Evolutionary conservation across 2,888 invertebrate genomes (phyloP).

Genomic region (Xestia xanthographa): DNA sequence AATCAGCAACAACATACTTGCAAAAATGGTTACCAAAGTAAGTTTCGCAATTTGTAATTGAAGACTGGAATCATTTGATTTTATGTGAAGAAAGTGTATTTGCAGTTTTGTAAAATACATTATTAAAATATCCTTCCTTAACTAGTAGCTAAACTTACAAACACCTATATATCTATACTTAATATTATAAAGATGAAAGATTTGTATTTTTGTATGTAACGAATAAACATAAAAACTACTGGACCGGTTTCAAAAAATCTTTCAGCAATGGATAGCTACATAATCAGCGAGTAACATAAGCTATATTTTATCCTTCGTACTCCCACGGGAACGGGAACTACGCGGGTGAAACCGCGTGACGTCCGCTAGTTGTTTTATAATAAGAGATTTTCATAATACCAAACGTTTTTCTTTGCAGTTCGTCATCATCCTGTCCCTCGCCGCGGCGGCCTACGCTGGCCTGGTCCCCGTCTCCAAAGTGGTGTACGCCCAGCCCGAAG

Average conservation of each 20-base stretch:
- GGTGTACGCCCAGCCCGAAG: constrained; percentile 80
- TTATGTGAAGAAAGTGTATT: neutral
- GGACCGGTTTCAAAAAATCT: too few relatives aligned
- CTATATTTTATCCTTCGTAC: too few relatives aligned
- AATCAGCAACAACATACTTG: constrained; percentile 72
- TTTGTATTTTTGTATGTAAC: too few relatives aligned
- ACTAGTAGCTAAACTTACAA: neutral
- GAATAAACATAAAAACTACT: too few relatives aligned
- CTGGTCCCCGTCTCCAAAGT: constrained; percentile 76
- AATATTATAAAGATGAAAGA: too few relatives aligned
- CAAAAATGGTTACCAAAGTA: constrained; percentile 83
- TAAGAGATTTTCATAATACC: neutral
- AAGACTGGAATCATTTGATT: neutral
- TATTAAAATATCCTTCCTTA: neutral
- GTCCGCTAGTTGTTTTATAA: too few relatives aligned
- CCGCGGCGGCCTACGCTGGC: constrained; percentile 76
- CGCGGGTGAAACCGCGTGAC: too few relatives aligned
- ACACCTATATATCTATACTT: too few relatives aligned
- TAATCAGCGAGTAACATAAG: too few relatives aligned
- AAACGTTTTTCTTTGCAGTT: constrained; percentile 69
- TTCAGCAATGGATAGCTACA: too few relatives aligned
- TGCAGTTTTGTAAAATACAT: neutral
- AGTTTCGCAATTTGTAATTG: constrained; percentile 40
- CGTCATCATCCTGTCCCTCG: constrained; percentile 79
- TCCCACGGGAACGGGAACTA: too few relatives aligned